Percentiles rank a stretch among this genome's conserved stretches.
phyloP scores from a whole-genome alignment of 2,797 vertebrate species.

The Crenichthys baileyi region DNA sequence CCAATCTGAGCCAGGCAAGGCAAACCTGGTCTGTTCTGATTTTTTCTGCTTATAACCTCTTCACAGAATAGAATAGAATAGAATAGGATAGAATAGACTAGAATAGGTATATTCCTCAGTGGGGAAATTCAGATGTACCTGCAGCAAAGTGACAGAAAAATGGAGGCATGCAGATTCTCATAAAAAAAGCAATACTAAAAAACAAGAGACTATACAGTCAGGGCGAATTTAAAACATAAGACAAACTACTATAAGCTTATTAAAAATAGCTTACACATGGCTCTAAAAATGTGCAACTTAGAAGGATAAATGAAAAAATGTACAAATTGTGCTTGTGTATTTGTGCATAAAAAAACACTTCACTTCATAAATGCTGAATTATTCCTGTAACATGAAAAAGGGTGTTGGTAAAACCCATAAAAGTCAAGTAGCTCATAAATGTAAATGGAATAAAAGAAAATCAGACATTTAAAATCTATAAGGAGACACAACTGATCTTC shows the following conservation, averaged over 20 bases:
- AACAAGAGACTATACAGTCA: background rate
- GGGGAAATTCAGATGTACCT: background rate
- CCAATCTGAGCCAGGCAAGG: background rate
- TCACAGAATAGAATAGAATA: too few species aligned
- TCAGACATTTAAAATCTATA: background rate
- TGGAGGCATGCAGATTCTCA: background rate
- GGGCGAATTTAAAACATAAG: background rate
- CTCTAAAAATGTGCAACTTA: background rate
- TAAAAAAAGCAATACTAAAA: background rate
- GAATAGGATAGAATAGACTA: too few species aligned
- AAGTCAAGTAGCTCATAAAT: background rate
- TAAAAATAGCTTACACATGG: background rate
- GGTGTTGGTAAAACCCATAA: background rate
- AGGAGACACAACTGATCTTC: conserved; percentile 15
- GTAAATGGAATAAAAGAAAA: background rate
- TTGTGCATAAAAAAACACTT: background rate
- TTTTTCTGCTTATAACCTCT: background rate
- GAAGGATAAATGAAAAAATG: too few species aligned
- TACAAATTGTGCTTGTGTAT: background rate
- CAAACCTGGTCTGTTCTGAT: background rate
- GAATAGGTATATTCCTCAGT: background rate
- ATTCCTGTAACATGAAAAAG: background rate
- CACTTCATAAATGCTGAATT: background rate
- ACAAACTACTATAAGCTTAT: background rate
- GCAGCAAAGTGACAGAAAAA: background rate